Conservation (phyloP, 2,113 vertebrate genomes). For the Capreolus pygargus region DNA sequence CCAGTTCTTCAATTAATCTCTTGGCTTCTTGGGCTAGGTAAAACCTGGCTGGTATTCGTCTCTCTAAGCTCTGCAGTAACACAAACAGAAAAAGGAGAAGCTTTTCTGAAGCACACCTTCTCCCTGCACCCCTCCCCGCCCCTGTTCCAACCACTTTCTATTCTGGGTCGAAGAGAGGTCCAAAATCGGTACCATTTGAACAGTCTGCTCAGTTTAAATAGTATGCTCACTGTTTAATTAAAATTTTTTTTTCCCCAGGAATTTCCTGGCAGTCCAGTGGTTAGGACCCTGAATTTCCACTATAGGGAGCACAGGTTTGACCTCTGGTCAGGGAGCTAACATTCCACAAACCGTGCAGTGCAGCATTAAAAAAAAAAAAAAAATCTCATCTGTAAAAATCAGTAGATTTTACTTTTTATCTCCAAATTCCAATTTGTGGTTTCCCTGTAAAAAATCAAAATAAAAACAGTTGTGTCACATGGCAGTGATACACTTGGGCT, state of each 20-base stretch:
- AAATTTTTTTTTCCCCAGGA: not conserved
- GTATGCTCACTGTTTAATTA: not conserved
- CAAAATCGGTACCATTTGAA: not conserved
- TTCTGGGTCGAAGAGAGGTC: not conserved
- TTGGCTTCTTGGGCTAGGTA: not conserved
- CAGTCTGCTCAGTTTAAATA: not conserved
- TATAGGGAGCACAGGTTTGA: not conserved
- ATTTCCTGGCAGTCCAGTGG: not conserved
- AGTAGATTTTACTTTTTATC: not conserved
- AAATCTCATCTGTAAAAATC: not conserved
- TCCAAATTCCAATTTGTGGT: not conserved
- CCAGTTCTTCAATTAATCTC: not conserved
- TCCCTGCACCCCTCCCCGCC: fast-evolving
- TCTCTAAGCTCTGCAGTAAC: not conserved
- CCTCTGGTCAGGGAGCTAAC: not conserved
- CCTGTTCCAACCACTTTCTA: not conserved
- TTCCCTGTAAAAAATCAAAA: not conserved
- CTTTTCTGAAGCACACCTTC: not conserved
- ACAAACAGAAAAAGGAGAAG: not conserved
- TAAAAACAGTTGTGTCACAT: not conserved
- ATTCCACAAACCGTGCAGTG: not conserved
- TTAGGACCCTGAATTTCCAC: not conserved
- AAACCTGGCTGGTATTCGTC: not conserved
- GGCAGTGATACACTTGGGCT: not conserved
- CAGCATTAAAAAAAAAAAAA: not conserved